These are phyloP conservation scores for Pseudochaenichthys georgianus DNA, from an alignment of 2,797 vertebrate species.

Conservation along the genomic window DNA sequence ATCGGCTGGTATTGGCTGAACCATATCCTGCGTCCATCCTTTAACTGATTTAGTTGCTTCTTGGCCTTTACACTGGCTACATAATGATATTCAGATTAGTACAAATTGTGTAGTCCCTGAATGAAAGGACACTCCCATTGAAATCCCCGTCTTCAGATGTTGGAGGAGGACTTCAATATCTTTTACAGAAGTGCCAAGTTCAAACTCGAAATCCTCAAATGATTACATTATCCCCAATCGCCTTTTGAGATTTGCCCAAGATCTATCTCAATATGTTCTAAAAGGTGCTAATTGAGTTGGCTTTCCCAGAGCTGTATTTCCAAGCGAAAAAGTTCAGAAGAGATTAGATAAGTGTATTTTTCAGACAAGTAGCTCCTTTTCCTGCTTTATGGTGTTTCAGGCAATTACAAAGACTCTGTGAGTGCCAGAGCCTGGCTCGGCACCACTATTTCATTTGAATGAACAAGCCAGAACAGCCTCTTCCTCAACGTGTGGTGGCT, in stretches of 20 bases:
- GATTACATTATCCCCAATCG: constrained; percentile 54
- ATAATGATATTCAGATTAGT: constrained; percentile 37
- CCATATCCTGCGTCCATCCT: too few relatives aligned
- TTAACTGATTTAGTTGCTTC: neutral
- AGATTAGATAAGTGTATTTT: constrained; percentile 75
- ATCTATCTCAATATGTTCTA: constrained; percentile 57
- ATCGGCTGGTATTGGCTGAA: too few relatives aligned
- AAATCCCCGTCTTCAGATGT: constrained; percentile 37
- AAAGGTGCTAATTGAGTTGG: constrained; percentile 67
- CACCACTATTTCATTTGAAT: constrained; percentile 57
- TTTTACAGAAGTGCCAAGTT: constrained; percentile 45
- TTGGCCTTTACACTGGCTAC: constrained; percentile 17
- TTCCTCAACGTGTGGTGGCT: constrained; percentile 37
- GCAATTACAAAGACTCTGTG: constrained; percentile 63
- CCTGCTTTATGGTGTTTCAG: constrained; percentile 58
- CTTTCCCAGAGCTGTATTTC: constrained; percentile 62
- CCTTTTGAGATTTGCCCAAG: constrained; percentile 59
- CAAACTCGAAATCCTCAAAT: constrained; percentile 48
- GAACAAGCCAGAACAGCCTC: constrained; percentile 45
- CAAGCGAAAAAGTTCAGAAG: constrained; percentile 58
- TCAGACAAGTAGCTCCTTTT: constrained; percentile 63
- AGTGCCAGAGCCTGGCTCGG: constrained; percentile 60
- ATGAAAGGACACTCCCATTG: constrained; percentile 38
- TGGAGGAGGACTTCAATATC: constrained; percentile 23
- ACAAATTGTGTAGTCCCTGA: constrained; percentile 15